Conservation (phyloP, 2,797 vertebrate species). For the Gymnothorax javanicus region DNA sequence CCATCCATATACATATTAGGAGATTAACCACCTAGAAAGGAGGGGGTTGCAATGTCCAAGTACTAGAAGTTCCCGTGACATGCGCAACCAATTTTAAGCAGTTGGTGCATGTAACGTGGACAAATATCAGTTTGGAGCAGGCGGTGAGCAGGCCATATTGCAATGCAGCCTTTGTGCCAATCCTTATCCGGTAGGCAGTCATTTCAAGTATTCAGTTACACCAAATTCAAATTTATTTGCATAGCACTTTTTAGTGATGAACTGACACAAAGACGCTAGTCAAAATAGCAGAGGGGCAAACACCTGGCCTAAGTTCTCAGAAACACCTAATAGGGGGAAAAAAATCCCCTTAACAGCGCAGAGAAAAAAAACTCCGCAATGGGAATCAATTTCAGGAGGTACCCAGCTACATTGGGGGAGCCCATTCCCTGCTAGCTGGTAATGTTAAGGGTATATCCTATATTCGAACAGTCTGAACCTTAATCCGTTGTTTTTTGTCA, state of each 20-base stretch:
- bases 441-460: no score
- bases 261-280: no score
- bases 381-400: no score
- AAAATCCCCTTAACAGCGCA: no score
- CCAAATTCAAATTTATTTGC: no score
- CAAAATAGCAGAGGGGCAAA: no score
- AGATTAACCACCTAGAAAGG: conserved; percentile 13
- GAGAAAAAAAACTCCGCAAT: no score
- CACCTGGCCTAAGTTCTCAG: no score
- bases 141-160: conserved; percentile 13
- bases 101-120: conserved; percentile 21
- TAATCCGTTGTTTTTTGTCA: conserved; percentile 68
- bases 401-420: no score
- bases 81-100: conserved; percentile 20
- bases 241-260: no score
- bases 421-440: no score
- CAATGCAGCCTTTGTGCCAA: conserved; percentile 8
- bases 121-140: conserved; percentile 18
- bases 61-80: conserved; percentile 32
- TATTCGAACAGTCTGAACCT: conserved; percentile 60
- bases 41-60: conserved; percentile 19
- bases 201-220: conserved; percentile 44
- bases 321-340: no score
- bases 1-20: conserved; percentile 32
- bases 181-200: not conserved